phyloP scores from a whole-genome alignment of 2,888 invertebrate genomes.

The Lepidochitona cinerea region DNA sequence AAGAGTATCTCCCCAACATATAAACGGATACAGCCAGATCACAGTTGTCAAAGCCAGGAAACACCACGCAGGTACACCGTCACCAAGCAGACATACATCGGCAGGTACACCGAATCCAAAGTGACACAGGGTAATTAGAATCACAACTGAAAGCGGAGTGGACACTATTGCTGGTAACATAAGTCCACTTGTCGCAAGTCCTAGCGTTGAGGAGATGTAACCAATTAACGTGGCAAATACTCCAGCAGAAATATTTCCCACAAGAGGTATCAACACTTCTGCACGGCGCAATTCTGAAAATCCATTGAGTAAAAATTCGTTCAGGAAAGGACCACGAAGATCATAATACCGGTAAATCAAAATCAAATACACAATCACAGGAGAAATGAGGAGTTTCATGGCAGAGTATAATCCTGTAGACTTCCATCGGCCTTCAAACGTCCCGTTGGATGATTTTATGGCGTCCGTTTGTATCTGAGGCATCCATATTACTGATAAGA shows the following conservation, averaged over 20 bases:
- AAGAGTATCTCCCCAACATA: slow-evolving; percentile 17
- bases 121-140: slow-evolving; percentile 31
- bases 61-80: slow-evolving; percentile 30
- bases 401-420: slow-evolving; percentile 37
- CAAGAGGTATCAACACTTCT: slow-evolving; percentile 33
- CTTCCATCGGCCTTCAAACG: slow-evolving; percentile 28
- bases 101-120: slow-evolving; percentile 29
- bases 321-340: slow-evolving; percentile 31
- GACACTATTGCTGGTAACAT: slow-evolving; percentile 35
- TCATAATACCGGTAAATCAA: slow-evolving; percentile 34
- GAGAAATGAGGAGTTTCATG: slow-evolving; percentile 28
- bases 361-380: slow-evolving; percentile 29
- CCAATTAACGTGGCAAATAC: slow-evolving; percentile 29
- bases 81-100: slow-evolving; percentile 31
- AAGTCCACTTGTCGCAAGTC: slow-evolving; percentile 34
- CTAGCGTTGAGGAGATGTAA: slow-evolving; percentile 33
- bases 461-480: slow-evolving; percentile 34
- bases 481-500: slow-evolving; percentile 38
- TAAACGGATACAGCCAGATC: slow-evolving; percentile 33
- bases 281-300: slow-evolving; percentile 25
- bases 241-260: slow-evolving; percentile 30
- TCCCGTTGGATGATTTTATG: slow-evolving; percentile 28
- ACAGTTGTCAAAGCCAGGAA: slow-evolving; percentile 32
- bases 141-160: slow-evolving; percentile 27
- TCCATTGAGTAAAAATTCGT: slow-evolving; percentile 25